A percentile compares a stretch with the other conserved stretches of the same genome.
Evolutionary conservation across 2,888 invertebrate genomes (phyloP).

Genomic region (Pseudococcus jackbeardsleyi): DNA sequence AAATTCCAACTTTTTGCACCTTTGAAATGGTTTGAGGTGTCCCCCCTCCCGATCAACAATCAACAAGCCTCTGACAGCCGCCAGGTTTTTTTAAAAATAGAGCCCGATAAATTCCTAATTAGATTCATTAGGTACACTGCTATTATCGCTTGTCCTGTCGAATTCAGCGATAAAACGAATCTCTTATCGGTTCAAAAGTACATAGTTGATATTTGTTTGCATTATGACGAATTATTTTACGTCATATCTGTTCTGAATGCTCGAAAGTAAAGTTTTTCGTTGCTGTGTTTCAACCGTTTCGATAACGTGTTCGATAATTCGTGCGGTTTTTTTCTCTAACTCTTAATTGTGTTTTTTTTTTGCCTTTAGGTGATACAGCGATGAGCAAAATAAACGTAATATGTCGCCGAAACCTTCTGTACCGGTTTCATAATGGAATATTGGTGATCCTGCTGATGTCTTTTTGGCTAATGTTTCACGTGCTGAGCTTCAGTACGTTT

Average conservation of each 20-base stretch:
- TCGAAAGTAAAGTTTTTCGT: not conserved
- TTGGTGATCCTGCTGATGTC: conserved; percentile 59
- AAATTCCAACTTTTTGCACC: no score
- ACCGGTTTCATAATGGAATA: conserved; percentile 62
- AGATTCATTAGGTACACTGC: not conserved
- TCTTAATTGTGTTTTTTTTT: not conserved
- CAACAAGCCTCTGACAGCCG: no score
- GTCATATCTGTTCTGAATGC: not conserved
- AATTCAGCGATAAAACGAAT: not conserved
- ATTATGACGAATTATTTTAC: not conserved
- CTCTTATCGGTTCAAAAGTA: not conserved
- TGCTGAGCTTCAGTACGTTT: conserved; percentile 51
- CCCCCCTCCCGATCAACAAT: no score
- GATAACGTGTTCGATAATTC: not conserved
- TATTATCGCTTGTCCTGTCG: not conserved
- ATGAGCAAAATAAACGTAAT: conserved; percentile 48
- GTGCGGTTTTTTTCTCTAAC: not conserved
- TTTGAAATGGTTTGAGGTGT: no score
- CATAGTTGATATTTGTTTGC: not conserved
- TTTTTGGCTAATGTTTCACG: conserved; percentile 63
- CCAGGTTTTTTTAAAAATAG: not conserved
- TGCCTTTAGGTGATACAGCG: not conserved
- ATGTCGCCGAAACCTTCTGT: conserved; percentile 61
- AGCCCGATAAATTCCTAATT: not conserved
- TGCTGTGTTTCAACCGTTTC: not conserved